Percentiles rank a stretch among this genome's conserved stretches.
phyloP scores from a whole-genome alignment of 2,888 invertebrate genomes.

The Cabera pusaria region DNA sequence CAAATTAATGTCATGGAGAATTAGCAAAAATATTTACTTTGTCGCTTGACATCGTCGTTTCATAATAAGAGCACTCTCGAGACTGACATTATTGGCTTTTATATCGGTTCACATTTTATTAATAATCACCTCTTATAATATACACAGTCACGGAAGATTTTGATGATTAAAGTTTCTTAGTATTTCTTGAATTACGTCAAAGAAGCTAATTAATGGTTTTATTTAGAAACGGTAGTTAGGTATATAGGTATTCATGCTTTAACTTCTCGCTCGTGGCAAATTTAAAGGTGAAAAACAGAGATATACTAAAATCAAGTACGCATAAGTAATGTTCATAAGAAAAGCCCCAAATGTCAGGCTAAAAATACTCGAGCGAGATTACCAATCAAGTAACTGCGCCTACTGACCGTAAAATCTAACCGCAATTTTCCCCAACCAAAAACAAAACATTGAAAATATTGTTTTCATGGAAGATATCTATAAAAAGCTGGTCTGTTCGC shows the following conservation, averaged over 20 bases:
- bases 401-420: conserved; percentile 21
- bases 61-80: conserved; percentile 21
- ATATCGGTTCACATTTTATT: conserved; percentile 1
- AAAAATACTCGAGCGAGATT: conserved; percentile 2
- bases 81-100: conserved; percentile 13
- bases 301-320: no score
- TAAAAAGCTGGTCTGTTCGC: conserved; percentile 27
- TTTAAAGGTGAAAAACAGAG: no score
- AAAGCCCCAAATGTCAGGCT: no score
- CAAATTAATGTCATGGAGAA: conserved; percentile 34
- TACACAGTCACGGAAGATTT: no score
- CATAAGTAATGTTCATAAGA: no score
- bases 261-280: no score
- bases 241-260: no score
- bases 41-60: conserved; percentile 28
- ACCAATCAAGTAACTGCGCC: conserved; percentile 12
- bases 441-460: conserved; percentile 25
- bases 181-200: no score
- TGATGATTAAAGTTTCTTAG: no score
- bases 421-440: conserved; percentile 21
- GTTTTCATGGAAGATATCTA: conserved; percentile 23
- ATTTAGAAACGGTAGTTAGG: no score
- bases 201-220: no score
- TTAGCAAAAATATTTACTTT: conserved; percentile 34
- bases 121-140: no score